Base-by-base conservation (phyloP, 2,113 vertebrate genomes). In the Synchiropus splendidus region DNA sequence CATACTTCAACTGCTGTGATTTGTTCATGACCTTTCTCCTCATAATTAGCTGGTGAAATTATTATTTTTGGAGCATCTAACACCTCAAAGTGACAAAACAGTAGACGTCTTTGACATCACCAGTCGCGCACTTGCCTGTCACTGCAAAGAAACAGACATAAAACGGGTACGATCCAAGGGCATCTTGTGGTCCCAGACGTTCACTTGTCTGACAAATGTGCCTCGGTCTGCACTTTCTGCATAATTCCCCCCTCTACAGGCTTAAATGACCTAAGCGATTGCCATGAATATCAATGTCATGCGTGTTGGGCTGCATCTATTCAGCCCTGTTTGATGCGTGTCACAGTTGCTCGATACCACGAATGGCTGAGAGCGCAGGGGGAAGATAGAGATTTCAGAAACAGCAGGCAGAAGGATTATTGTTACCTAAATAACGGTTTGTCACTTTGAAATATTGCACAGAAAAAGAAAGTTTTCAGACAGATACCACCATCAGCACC, bases 271-370 rank as follows among this genome's bases (percentile, higher is more conserved):
- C 64, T 38, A 45, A 17, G 45, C 61, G 70, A 63, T 76, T 50
- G 10, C 55, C 60, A 63, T 76, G 71, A 83, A 82, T 80, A 77
- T 84, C 80, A 81, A 75, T 82, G 75, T 74, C 63, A 65, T 8
- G 37, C 46, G 10, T 54, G 67, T 70, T 52, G 44, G 45, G 18
- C 43, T 6, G 35, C 40, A 27, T 75, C 72, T 59, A 16, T 54
- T 63, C 31, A 9, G 38, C 18, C 21, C 3, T 16, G 45, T 36
- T 53, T 63, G 62, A 63, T 67, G 54, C 60, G 39, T 57, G 67
- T 61, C 46, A 33, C 47, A 12, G 2, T 27, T 27, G 21, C 21
- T 27, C 21, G 21, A 27, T 27, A 27, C 21, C 21, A 27, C 8
- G 21, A 27, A 27, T 4, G 16, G 44, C 12, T 14, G 27, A 13